Percentiles rank a stretch among this genome's conserved stretches.
phyloP scores from a whole-genome alignment of 2,797 vertebrate genomes.

The Acipenser ruthenus region DNA sequence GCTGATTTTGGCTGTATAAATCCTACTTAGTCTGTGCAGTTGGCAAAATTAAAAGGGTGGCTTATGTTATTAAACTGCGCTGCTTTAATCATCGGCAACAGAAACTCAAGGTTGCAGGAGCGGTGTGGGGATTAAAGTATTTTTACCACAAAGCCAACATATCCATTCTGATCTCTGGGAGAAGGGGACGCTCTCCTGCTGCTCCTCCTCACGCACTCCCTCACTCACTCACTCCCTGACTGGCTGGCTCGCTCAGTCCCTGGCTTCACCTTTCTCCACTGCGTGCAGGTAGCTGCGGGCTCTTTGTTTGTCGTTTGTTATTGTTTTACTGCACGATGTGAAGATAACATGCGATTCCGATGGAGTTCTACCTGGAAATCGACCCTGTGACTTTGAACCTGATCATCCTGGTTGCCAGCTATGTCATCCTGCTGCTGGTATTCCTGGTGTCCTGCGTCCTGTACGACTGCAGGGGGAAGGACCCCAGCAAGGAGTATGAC shows the following conservation, averaged over 20 bases:
- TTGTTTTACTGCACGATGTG: slow-evolving; percentile 35
- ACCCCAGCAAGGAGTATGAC: slow-evolving; percentile 83
- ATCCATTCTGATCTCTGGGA: slow-evolving; percentile 14
- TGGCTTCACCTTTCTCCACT: slow-evolving; percentile 4
- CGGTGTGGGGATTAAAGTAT: slow-evolving; percentile 77
- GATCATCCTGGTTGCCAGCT: slow-evolving; percentile 87
- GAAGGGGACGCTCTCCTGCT: slow-evolving; percentile 28
- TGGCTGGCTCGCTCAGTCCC: slow-evolving; percentile 5
- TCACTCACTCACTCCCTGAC: slow-evolving; percentile 26
- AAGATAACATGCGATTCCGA: slow-evolving; percentile 41
- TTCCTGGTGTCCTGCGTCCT: slow-evolving; percentile 93
- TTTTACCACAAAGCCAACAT: slow-evolving; percentile 37
- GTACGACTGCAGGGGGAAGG: slow-evolving; percentile 92
- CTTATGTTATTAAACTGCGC: slow-evolving; percentile 94
- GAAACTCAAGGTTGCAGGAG: slow-evolving; percentile 64
- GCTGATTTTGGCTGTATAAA: slow-evolving; percentile 20
- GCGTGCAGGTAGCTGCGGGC: slow-evolving; percentile 4
- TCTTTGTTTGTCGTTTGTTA: slow-evolving; percentile 15
- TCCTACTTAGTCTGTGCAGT: slow-evolving; percentile 23
- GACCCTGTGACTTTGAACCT: slow-evolving; percentile 94
- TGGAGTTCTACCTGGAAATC: slow-evolving; percentile 95
- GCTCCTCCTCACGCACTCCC: slow-evolving; percentile 16
- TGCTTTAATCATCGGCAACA: slow-evolving; percentile 73
- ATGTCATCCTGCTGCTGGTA: slow-evolving; percentile 87
- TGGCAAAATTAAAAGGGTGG: slow-evolving; percentile 72